These are phyloP conservation scores for Enteromius treurensis DNA, from an alignment of 2,797 vertebrate genomes.

Conservation along the genomic window DNA sequence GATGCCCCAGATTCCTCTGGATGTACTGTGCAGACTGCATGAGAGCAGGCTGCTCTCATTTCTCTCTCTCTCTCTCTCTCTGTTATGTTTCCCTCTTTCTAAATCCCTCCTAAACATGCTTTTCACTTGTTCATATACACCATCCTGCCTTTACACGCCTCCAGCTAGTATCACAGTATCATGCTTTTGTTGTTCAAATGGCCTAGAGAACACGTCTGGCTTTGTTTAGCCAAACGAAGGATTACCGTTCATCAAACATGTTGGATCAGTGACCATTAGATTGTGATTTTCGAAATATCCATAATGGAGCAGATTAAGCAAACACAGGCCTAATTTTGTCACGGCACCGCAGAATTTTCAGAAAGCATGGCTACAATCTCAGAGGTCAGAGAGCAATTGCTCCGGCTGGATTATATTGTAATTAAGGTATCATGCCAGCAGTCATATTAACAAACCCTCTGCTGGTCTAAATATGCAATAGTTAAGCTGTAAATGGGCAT, in stretches of 20 bases:
- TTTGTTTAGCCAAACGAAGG: slow-evolving; percentile 28
- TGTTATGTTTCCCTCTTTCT: neutral
- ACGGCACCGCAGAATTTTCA: neutral
- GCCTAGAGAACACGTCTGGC: neutral
- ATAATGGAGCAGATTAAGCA: slow-evolving; percentile 46
- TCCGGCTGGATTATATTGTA: slow-evolving; percentile 53
- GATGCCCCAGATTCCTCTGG: slow-evolving; percentile 82
- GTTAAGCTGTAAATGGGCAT: slow-evolving; percentile 67
- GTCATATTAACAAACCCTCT: slow-evolving; percentile 52
- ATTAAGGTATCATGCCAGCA: slow-evolving; percentile 61
- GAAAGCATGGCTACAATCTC: slow-evolving; percentile 27
- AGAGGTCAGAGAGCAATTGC: slow-evolving; percentile 29
- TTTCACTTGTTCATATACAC: slow-evolving; percentile 9
- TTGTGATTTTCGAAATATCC: slow-evolving; percentile 15
- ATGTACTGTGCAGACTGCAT: slow-evolving; percentile 68
- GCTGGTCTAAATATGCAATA: slow-evolving; percentile 49
- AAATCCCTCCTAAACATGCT: slow-evolving; percentile 4
- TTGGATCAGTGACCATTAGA: slow-evolving; percentile 42
- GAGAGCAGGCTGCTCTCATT: slow-evolving; percentile 67
- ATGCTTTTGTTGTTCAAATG: slow-evolving; percentile 18
- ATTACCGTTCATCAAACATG: slow-evolving; percentile 44
- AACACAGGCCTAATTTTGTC: slow-evolving; percentile 37
- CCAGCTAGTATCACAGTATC: slow-evolving; percentile 28
- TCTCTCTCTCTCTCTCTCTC: slow-evolving; percentile 61
- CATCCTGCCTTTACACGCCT: slow-evolving; percentile 4